Percentiles rank a stretch among this genome's conserved stretches.
These are phyloP conservation scores for Cossypha heuglini DNA, from an alignment of 2,797 vertebrate species.

Conservation along the genomic window DNA sequence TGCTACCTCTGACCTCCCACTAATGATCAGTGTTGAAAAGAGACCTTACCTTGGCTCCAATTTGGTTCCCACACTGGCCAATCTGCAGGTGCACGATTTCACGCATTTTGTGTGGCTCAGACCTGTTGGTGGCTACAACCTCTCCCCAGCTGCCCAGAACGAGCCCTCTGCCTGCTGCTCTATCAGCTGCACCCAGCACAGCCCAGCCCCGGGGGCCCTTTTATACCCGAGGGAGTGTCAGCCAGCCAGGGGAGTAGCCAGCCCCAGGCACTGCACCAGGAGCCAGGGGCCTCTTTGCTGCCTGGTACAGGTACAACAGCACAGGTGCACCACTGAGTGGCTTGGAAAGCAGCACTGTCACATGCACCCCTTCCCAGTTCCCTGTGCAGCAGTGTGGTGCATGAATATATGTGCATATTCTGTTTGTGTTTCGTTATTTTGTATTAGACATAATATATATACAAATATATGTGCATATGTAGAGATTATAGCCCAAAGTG, in stretches of 20 bases:
- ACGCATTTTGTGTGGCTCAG: conserved; percentile 81
- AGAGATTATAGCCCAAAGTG: neutral
- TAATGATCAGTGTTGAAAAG: neutral
- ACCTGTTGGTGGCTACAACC: neutral
- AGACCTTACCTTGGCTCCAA: conserved; percentile 89
- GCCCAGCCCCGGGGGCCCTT: neutral
- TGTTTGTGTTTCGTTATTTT: neutral
- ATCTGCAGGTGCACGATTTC: conserved; percentile 98
- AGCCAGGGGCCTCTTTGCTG: neutral
- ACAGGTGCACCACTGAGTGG: neutral
- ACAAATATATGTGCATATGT: neutral
- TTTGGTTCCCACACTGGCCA: conserved; percentile 98
- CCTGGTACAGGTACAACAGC: neutral
- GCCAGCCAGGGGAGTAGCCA: conserved; percentile 48
- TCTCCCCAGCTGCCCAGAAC: neutral
- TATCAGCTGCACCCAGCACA: conserved; percentile 4
- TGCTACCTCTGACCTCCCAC: neutral
- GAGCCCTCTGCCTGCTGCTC: neutral
- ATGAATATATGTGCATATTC: neutral
- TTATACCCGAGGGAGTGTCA: neutral
- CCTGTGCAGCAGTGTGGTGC: neutral
- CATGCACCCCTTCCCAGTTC: neutral
- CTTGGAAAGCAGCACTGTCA: neutral
- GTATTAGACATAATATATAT: neutral
- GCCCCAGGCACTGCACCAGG: neutral